Conservation (phyloP, 1,140 invertebrate species). For the Heliothis subflexa region DNA sequence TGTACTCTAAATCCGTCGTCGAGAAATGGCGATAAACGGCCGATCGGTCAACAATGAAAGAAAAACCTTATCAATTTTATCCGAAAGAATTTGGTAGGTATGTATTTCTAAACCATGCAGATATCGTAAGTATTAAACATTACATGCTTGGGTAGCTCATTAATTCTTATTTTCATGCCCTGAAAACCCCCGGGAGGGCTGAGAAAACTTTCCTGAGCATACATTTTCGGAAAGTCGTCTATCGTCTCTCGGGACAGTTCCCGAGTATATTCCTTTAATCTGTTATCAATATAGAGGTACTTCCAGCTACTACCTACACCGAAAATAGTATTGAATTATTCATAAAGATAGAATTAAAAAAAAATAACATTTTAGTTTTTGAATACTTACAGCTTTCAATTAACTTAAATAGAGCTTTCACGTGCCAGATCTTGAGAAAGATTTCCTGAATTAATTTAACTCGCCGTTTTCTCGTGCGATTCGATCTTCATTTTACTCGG, state of each 20-base stretch:
- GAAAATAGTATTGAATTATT: background rate
- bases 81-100: no score
- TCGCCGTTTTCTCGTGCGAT: slow-evolving; percentile 20
- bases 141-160: slow-evolving; percentile 15
- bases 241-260: background rate
- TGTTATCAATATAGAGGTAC: background rate
- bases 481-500: slow-evolving; percentile 9
- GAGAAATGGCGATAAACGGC: background rate
- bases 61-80: background rate
- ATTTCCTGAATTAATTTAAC: slow-evolving; percentile 22
- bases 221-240: slow-evolving; percentile 22
- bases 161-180: slow-evolving; percentile 24
- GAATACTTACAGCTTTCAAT: background rate
- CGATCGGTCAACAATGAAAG: background rate
- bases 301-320: background rate
- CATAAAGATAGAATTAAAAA: background rate
- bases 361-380: no score
- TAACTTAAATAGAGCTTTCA: slow-evolving; percentile 20
- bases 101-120: slow-evolving; percentile 1
- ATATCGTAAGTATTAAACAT: slow-evolving; percentile 13
- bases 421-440: slow-evolving; percentile 11
- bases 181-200: background rate
- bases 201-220: slow-evolving; percentile 25
- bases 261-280: slow-evolving; percentile 17
- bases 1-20: background rate